Base-by-base conservation (phyloP, 2,797 vertebrate species). In the Hemitrygon akajei region DNA sequence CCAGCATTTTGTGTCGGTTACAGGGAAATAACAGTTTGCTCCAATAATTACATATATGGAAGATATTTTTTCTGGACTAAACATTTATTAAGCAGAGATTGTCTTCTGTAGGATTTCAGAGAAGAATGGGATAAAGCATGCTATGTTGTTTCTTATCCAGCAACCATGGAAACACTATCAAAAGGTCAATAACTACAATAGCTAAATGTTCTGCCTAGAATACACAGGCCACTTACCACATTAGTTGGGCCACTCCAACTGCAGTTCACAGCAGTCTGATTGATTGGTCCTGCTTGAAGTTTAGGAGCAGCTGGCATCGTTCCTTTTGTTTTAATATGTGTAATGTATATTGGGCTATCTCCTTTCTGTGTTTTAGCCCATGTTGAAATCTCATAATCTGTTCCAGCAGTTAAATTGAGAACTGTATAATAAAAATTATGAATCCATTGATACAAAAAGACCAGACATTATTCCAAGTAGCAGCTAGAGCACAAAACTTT, bases 251-350 rank as follows among this genome's bases (percentile, higher is more conserved):
- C 98, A 0, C 96, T 98, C 98, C 98, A 99, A 96, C 95, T 97
- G 94, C 99, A 99, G 93, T 99, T 98, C 94, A 99, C 98, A 0
- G 97, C 96, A 0, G 98, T 99, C 96, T 99, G 98, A 95, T 99
- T 99, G 94, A 98, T 93, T n/a, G 98, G 97, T 93, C 97, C 97
- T 95, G 97, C 97, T 95, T 99, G 99, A 94, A 99, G 97, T 93
- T 97, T 96, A 0, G 97, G 98, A 3, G 96, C 94, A 0, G 95
- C 94, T 0, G 98, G 98, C 94, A 97, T 97, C 1, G 94, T 95
- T n/a, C 98, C 98, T 6, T 75, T 89, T 87, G 98, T 99, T 95
- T 96, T 95, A 27, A 98, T 96, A 0, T 97, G 98, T 27, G 97
- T 97, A 94, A 99, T 97, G 2, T 98, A 97, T 58, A 98, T 97